These are phyloP conservation scores for Scotopteryx bipunctaria DNA, from an alignment of 2,888 invertebrate species.

Conservation along the genomic window DNA sequence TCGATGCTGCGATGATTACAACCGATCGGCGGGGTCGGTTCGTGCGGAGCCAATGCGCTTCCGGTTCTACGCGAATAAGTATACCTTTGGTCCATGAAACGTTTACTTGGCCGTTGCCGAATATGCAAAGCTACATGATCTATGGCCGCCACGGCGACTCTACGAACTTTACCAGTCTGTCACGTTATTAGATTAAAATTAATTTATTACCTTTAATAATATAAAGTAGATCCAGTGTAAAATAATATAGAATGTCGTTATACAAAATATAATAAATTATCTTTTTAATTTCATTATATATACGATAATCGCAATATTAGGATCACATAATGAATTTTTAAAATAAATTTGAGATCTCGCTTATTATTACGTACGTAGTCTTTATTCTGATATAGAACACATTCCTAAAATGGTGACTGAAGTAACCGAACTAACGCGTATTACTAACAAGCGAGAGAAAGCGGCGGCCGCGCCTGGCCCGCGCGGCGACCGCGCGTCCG, in stretches of 20 bases:
- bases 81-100: conserved; percentile 83
- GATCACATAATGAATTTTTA: conserved; percentile 78
- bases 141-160: conserved; percentile 82
- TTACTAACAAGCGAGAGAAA: conserved; percentile 75
- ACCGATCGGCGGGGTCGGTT: conserved; percentile 76
- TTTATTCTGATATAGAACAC: conserved; percentile 81
- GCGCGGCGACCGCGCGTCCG: conserved; percentile 27
- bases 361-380: conserved; percentile 83
- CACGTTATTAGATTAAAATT: conserved; percentile 83
- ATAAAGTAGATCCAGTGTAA: conserved; percentile 81
- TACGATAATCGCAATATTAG: conserved; percentile 79
- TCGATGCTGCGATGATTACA: conserved; percentile 68
- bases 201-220: conserved; percentile 81
- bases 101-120: conserved; percentile 81
- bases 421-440: conserved; percentile 73
- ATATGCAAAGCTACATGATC: conserved; percentile 83
- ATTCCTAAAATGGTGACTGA: conserved; percentile 78
- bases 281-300: conserved; percentile 75
- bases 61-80: conserved; percentile 82
- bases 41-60: conserved; percentile 82
- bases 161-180: conserved; percentile 84
- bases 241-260: conserved; percentile 80
- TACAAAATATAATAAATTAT: conserved; percentile 83
- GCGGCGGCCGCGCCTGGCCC: conserved; percentile 38
- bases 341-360: conserved; percentile 84